Percentiles rank a stretch among this genome's conserved stretches.
Conservation (phyloP, 2,888 invertebrate genomes). For the Lissocephala sabroskyi region DNA sequence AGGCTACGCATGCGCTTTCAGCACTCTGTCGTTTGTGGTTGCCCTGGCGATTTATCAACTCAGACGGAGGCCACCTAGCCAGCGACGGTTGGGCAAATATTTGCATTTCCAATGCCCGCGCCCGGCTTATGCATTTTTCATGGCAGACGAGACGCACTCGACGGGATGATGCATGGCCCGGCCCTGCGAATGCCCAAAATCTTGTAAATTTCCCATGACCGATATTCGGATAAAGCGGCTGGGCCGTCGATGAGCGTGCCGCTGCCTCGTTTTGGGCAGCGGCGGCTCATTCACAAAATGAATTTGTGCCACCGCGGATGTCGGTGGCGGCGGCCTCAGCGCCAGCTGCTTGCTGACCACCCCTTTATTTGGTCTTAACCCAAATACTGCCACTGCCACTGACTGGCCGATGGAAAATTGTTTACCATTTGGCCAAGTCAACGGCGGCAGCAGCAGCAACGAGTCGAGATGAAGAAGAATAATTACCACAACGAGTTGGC, state of each 20-base stretch:
- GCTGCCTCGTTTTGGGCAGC: constrained; percentile 49
- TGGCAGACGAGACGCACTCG: constrained; percentile 18
- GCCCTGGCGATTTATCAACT: constrained; percentile 37
- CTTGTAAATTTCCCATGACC: constrained; percentile 58
- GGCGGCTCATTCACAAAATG: constrained; percentile 62
- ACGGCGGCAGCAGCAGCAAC: constrained; percentile 16
- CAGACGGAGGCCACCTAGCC: constrained; percentile 29
- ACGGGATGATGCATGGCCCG: constrained; percentile 24
- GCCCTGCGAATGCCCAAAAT: constrained; percentile 14
- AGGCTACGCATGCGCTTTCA: constrained; percentile 39
- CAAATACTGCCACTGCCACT: constrained; percentile 46
- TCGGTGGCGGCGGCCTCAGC: not conserved
- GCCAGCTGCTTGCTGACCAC: constrained; percentile 37
- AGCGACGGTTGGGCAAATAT: constrained; percentile 38
- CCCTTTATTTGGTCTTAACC: constrained; percentile 66
- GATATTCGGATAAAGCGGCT: constrained; percentile 30
- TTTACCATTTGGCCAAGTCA: constrained; percentile 48
- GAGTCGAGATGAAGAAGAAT: constrained; percentile 35
- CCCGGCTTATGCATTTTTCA: constrained; percentile 38
- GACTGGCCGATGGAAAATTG: constrained; percentile 41
- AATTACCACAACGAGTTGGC: constrained; percentile 43
- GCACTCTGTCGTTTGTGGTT: no score
- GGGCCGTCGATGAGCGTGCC: constrained; percentile 19
- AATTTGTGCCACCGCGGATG: constrained; percentile 43
- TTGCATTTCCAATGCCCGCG: constrained; percentile 31